Evolutionary conservation across 1,140 invertebrate genomes (phyloP).

Genomic region (Dryas iulia): DNA sequence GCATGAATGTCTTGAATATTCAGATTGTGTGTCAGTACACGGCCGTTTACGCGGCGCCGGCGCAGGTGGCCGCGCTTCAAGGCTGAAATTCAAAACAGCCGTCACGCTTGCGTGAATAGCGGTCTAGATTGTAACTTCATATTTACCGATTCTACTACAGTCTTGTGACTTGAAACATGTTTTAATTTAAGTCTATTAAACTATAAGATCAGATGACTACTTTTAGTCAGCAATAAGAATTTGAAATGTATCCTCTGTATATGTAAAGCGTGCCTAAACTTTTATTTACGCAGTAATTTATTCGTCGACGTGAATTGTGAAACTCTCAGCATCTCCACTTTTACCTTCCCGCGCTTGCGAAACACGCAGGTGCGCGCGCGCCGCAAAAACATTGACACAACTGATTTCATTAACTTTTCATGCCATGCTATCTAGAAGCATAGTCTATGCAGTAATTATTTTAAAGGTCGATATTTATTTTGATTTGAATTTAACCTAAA

Average conservation of each 20-base stretch:
- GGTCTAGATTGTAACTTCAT: constrained; percentile 62
- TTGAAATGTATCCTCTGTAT: no score
- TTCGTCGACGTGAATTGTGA: constrained; percentile 64
- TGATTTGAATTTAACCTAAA: neutral
- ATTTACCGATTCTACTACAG: constrained; percentile 41
- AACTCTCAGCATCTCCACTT: constrained; percentile 75
- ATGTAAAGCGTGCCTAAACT: neutral
- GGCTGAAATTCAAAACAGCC: constrained; percentile 79
- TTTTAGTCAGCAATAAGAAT: neutral
- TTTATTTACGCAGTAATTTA: constrained; percentile 40
- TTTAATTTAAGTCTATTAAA: no score
- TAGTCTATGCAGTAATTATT: constrained; percentile 9
- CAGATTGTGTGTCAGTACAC: constrained; percentile 77
- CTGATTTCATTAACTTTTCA: constrained; percentile 77
- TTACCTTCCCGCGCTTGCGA: constrained; percentile 77
- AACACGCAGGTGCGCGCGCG: constrained; percentile 75
- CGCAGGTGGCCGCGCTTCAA: constrained; percentile 77
- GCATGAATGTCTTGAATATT: constrained; percentile 77
- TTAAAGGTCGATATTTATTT: constrained; percentile 11
- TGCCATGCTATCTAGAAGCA: constrained; percentile 42
- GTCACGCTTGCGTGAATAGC: constrained; percentile 74
- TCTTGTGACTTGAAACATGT: constrained; percentile 11
- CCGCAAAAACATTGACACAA: constrained; percentile 71
- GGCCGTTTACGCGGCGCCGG: constrained; percentile 77
- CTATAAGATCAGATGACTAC: no score